Conservation (phyloP, 2,888 invertebrate species). For the Scaptodrosophila latifasciaeformis region DNA sequence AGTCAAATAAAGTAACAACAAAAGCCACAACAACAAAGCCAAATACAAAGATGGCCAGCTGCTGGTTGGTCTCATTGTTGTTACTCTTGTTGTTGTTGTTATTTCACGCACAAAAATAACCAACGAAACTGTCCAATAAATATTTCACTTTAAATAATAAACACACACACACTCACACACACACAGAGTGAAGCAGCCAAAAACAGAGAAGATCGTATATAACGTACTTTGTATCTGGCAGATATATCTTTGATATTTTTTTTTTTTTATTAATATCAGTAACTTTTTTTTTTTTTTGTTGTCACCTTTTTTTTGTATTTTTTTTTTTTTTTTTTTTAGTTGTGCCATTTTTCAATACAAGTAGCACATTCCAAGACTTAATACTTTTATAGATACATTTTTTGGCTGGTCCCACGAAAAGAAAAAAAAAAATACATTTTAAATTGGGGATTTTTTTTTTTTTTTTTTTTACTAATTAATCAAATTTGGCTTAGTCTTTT, state of each 20-base stretch:
- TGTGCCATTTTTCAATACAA: constrained; percentile 57
- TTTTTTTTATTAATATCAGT: constrained; percentile 23
- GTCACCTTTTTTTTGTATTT: background rate
- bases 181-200: constrained; percentile 12
- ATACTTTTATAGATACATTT: no score
- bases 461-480: constrained; percentile 61
- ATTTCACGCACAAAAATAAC: constrained; percentile 45
- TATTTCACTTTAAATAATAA: constrained; percentile 50
- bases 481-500: constrained; percentile 64
- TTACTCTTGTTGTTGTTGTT: constrained; percentile 16
- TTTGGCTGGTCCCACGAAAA: no score
- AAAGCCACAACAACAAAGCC: background rate
- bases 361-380: constrained; percentile 61
- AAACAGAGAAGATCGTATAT: no score
- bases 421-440: constrained; percentile 8
- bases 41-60: constrained; percentile 30
- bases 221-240: no score
- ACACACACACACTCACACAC: constrained; percentile 9
- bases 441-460: no score
- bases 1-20: constrained; percentile 32
- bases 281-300: background rate
- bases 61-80: constrained; percentile 2
- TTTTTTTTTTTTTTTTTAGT: background rate
- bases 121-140: constrained; percentile 9
- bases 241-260: constrained; percentile 22